Evolutionary conservation across 2,888 invertebrate species (phyloP).

Genomic region (Calameuta pallipes): DNA sequence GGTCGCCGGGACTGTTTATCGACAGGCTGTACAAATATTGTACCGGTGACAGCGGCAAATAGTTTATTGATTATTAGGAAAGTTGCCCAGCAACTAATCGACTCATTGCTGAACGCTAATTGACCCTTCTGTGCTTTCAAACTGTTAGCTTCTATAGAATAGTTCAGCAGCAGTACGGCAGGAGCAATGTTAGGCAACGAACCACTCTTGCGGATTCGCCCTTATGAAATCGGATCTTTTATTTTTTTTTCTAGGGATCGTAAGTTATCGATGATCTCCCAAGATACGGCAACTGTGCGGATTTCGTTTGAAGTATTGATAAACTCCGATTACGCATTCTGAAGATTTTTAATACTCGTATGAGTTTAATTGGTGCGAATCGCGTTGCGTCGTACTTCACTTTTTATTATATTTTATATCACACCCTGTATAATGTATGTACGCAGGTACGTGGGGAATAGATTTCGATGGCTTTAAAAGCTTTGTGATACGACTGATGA

Average conservation of each 20-base stretch:
- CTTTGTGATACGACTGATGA: neutral
- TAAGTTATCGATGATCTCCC: neutral
- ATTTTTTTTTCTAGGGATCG: neutral
- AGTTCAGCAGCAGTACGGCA: neutral
- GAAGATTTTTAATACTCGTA: neutral
- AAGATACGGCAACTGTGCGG: neutral
- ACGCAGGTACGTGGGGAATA: neutral
- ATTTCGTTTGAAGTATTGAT: neutral
- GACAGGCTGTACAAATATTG: slow-evolving; percentile 60
- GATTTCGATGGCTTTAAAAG: too few relatives aligned
- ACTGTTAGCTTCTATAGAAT: neutral
- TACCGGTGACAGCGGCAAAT: slow-evolving; percentile 49
- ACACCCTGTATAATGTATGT: neutral
- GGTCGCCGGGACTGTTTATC: slow-evolving; percentile 51
- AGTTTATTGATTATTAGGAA: slow-evolving; percentile 51
- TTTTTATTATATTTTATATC: neutral
- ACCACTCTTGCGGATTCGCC: neutral
- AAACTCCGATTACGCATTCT: neutral
- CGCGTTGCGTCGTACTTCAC: neutral
- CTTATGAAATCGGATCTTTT: neutral
- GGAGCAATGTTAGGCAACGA: neutral
- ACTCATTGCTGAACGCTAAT: neutral
- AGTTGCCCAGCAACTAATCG: slow-evolving; percentile 21
- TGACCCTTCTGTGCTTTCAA: neutral
- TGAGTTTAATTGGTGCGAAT: neutral